A percentile compares a stretch with the other conserved stretches of the same genome.
Evolutionary conservation across 1,140 invertebrate genomes (phyloP).

Genomic region (Drosophila bifasciata): DNA sequence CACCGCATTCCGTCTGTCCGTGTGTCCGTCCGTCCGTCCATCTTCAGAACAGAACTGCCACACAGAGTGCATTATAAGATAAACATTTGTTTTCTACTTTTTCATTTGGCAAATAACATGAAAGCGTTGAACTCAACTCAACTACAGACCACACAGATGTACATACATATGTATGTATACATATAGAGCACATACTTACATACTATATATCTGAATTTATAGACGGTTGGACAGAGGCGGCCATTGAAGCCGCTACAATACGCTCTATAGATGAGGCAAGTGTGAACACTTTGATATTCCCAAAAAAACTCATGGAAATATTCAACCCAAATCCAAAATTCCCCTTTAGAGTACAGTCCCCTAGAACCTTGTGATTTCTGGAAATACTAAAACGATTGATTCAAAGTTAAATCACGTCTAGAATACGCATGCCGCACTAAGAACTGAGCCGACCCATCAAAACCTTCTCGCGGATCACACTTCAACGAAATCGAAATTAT

Average conservation of each 20-base stretch:
- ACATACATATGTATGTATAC: slow-evolving; percentile 21
- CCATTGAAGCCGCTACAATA: slow-evolving; percentile 7
- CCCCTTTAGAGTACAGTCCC: not conserved
- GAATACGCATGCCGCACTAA: not conserved
- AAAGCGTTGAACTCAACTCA: slow-evolving; percentile 79
- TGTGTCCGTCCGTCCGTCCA: slow-evolving; percentile 17
- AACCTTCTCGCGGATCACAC: slow-evolving; percentile 24
- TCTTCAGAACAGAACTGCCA: slow-evolving; percentile 42
- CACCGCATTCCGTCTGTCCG: too few species aligned
- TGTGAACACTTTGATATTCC: too few species aligned
- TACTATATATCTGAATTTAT: slow-evolving; percentile 1
- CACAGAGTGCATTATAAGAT: slow-evolving; percentile 64
- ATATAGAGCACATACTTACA: too few species aligned
- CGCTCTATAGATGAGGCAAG: too few species aligned
- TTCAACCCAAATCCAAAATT: too few species aligned
- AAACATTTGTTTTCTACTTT: slow-evolving; percentile 79
- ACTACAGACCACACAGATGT: slow-evolving; percentile 15
- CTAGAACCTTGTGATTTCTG: slow-evolving; percentile 2
- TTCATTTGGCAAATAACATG: slow-evolving; percentile 78
- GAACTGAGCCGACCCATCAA: slow-evolving; percentile 23
- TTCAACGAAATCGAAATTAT: slow-evolving; percentile 57
- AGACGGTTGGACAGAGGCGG: slow-evolving; percentile 7
- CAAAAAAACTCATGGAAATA: too few species aligned
- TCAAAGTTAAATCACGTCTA: not conserved
- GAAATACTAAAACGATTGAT: not conserved